Base-by-base conservation (phyloP, 2,797 vertebrate genomes). In the Acridotheres tristis region DNA sequence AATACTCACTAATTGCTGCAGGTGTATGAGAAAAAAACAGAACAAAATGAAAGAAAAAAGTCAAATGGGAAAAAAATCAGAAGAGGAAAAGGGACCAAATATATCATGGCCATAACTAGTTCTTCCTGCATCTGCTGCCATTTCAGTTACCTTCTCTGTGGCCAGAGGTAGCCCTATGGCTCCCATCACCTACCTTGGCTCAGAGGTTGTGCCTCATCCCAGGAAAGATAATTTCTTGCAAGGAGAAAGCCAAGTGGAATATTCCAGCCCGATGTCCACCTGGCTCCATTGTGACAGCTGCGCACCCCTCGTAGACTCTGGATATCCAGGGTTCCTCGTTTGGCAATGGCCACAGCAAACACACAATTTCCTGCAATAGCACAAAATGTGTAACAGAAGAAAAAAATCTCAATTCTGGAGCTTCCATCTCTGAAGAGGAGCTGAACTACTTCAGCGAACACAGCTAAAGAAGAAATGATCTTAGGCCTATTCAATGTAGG, bases 191-290 rank as follows among this genome's bases (percentile, higher is more conserved):
- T 88, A 96, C 99, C 98, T 88, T 98, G 98, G 93, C 97, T 98
- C 73, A 99, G 97, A 5, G 99, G 98, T 55, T 98, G 98, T 4
- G 98, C 96, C 92, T 99, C 98, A 25, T 98, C 98, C 99, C 99
- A 99, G 80, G 96, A 97, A 86, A 99, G 97, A 57, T 98, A 95
- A 96, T 98, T 99, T 50, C 97, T 98, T 76, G 98, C 98, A 69
- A 99, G 97, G 36, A 99, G 97, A 96, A 99, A 99, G 66, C 99
- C 98, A 20, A 99, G 95, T 4, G 98, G 99, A 29, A 99, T 98
- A 91, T 98, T 99, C 99, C 99, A 99, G 62, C 99, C 99, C 1
- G 98, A 98, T 1, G 99, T 99, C 98, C 99, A 99, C 20, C 98
- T 97, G 53, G 98, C 98, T 67, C 98, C 99, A 11, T 96, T 98